These are phyloP conservation scores for Zoanthus sansibaricus DNA, from an alignment of 92 coral and sea anemone genomes.

Conservation along the genomic window DNA sequence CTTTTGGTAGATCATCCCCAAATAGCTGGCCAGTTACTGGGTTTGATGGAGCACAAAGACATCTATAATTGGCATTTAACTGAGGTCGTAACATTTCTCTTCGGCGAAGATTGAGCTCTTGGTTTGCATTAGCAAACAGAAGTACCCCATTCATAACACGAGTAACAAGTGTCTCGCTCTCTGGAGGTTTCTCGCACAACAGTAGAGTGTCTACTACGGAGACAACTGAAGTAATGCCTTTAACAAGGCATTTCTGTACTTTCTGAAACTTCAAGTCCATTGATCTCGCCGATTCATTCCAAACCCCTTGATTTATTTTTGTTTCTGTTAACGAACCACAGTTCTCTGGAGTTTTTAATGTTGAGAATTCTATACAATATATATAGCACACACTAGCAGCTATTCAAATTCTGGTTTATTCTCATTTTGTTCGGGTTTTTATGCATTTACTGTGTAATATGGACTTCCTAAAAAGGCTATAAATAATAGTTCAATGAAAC, in stretches of 20 bases:
- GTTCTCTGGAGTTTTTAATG: neutral
- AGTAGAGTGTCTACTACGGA: constrained; percentile 31
- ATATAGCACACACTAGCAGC: too few relatives aligned
- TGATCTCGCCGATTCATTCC: neutral
- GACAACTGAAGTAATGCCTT: constrained; percentile 50
- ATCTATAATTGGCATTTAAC: constrained; percentile 65
- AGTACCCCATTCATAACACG: constrained; percentile 68
- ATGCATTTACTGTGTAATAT: too few relatives aligned
- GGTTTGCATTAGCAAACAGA: constrained; percentile 65
- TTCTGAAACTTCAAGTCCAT: neutral
- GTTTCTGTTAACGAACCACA: neutral
- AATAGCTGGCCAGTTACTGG: constrained; percentile 66
- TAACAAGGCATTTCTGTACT: constrained; percentile 24
- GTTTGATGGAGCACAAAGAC: constrained; percentile 68
- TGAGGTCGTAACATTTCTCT: constrained; percentile 60
- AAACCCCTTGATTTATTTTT: neutral
- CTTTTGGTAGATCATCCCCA: constrained; percentile 70
- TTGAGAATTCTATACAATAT: too few relatives aligned
- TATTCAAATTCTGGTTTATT: too few relatives aligned
- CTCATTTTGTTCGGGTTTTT: too few relatives aligned
- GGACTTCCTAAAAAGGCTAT: neutral
- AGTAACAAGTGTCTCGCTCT: constrained; percentile 38
- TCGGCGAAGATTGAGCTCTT: constrained; percentile 63
- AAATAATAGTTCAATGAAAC: neutral
- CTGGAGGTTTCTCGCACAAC: constrained; percentile 20